Conservation (phyloP, 2,888 invertebrate genomes). For the Lasioglossum malachurum region DNA sequence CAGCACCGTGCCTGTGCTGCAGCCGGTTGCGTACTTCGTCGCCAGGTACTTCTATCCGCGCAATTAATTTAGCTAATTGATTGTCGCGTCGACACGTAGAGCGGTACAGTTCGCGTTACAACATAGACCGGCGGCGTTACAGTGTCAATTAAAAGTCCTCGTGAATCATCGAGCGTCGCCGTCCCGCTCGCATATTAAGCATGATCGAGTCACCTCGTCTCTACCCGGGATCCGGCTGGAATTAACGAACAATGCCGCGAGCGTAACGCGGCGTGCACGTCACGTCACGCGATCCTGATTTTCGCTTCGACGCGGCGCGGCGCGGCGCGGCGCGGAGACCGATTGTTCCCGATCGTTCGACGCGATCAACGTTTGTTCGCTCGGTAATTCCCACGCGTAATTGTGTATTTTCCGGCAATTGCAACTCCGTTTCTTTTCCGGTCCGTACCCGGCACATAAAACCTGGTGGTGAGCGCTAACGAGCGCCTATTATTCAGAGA, state of each 20-base stretch:
- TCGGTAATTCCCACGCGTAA: constrained; percentile 9
- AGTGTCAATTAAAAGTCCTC: constrained; percentile 55
- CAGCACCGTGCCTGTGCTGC: not conserved
- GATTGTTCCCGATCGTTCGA: constrained; percentile 15
- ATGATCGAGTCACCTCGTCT: constrained; percentile 16
- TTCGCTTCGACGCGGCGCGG: not conserved
- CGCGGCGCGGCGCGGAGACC: not conserved
- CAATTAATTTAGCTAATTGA: constrained; percentile 58
- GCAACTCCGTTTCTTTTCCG: not conserved
- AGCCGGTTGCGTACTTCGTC: constrained; percentile 39
- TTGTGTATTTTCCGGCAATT: constrained; percentile 13
- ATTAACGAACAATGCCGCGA: constrained; percentile 16
- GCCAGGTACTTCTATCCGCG: constrained; percentile 38
- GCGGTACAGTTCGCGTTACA: constrained; percentile 38
- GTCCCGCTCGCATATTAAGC: constrained; percentile 28
- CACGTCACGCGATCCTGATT: not conserved
- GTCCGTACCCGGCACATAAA: not conserved
- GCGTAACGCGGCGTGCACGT: not conserved
- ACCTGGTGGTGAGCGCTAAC: constrained; percentile 9
- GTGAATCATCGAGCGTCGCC: constrained; percentile 49
- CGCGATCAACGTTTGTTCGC: constrained; percentile 2
- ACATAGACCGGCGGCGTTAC: constrained; percentile 29
- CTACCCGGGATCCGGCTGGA: not conserved
- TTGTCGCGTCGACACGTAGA: constrained; percentile 39
- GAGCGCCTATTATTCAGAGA: constrained; percentile 36